Conservation (phyloP, 2,888 invertebrate species). For the Harpalus rufipes region DNA sequence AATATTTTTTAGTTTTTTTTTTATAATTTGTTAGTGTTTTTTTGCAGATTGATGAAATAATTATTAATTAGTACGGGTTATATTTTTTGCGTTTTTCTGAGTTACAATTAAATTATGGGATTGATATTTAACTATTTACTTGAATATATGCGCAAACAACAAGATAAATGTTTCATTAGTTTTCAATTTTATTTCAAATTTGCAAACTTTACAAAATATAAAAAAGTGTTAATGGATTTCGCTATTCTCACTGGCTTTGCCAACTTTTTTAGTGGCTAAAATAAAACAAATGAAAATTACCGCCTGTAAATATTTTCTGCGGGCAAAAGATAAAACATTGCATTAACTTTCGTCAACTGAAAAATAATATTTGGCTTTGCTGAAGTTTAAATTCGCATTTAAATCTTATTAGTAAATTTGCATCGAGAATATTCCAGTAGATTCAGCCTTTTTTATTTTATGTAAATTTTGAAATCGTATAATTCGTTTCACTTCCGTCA, state of each 20-base stretch:
- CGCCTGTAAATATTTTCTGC: constrained; percentile 31
- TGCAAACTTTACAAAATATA: not conserved
- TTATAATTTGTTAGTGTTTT: too few species aligned
- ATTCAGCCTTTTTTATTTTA: constrained; percentile 42
- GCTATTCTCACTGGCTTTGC: not conserved
- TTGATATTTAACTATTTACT: too few species aligned
- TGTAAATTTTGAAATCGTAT: constrained; percentile 36
- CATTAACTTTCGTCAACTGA: constrained; percentile 29
- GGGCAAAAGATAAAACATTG: constrained; percentile 8
- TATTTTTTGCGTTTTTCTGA: too few species aligned
- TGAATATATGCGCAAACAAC: not conserved
- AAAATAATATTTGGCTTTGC: constrained; percentile 43
- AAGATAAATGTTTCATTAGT: not conserved
- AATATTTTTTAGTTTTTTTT: too few species aligned
- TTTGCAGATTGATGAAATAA: too few species aligned
- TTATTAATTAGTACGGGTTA: too few species aligned
- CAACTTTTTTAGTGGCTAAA: not conserved
- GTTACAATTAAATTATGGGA: too few species aligned
- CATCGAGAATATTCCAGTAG: constrained; percentile 15
- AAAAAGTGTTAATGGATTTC: constrained; percentile 6
- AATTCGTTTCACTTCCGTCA: constrained; percentile 24
- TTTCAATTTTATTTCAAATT: not conserved
- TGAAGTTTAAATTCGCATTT: constrained; percentile 52
- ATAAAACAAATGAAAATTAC: constrained; percentile 29
- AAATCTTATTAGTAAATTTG: constrained; percentile 58